phyloP scores from a whole-genome alignment of 2,113 vertebrate genomes.

The Oncorhynchus mykiss region DNA sequence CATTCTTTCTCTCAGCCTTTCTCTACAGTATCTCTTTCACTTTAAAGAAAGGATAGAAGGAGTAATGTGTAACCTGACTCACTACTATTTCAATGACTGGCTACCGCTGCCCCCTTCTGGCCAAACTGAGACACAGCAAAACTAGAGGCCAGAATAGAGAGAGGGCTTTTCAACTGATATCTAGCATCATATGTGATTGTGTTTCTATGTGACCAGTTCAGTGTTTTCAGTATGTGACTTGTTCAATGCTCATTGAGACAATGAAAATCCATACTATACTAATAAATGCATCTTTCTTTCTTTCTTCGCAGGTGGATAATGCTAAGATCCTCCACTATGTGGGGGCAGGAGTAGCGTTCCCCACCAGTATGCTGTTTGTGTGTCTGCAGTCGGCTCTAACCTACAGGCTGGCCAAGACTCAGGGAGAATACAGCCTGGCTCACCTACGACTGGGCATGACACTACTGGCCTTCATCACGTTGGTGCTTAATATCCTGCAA shows the following conservation, averaged over 20 bases:
- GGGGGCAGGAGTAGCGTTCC: constrained; percentile 83
- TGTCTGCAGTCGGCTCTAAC: constrained; percentile 84
- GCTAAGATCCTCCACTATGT: constrained; percentile 87
- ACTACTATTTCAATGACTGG: background rate
- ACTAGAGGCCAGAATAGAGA: too few species aligned
- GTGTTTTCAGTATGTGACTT: too few species aligned
- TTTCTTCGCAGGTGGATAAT: constrained; percentile 76
- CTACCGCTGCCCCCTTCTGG: constrained; percentile 11
- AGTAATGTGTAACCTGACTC: constrained; percentile 2
- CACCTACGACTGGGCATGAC: constrained; percentile 79
- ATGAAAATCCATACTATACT: too few species aligned
- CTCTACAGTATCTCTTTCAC: background rate
- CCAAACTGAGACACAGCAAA: constrained; percentile 15
- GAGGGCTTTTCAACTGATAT: too few species aligned
- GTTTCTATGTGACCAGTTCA: too few species aligned
- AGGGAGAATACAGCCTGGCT: constrained; percentile 75
- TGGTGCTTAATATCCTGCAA: constrained; percentile 86
- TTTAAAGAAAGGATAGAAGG: constrained; percentile 5
- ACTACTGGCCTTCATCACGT: constrained; percentile 76
- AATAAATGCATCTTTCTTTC: background rate
- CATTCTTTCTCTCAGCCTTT: background rate
- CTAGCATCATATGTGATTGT: too few species aligned
- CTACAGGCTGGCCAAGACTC: constrained; percentile 83
- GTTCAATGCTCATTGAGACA: too few species aligned
- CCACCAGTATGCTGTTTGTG: constrained; percentile 85